These are phyloP conservation scores for Microchrysa polita DNA, from an alignment of 2,888 invertebrate species.

Conservation along the genomic window DNA sequence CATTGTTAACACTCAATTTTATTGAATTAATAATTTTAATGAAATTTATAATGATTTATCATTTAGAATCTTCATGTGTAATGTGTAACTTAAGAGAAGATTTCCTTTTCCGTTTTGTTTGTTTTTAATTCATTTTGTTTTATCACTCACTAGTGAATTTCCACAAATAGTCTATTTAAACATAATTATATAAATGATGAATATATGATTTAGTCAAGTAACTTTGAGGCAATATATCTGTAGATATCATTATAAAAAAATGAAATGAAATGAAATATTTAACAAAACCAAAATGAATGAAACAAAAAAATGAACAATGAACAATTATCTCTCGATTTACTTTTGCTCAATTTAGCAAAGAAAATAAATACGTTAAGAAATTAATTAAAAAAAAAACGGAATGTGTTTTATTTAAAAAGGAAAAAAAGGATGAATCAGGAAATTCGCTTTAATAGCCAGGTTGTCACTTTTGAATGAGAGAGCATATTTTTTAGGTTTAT, in stretches of 20 bases:
- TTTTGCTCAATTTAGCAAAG: conserved; percentile 64
- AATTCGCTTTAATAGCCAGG: no score
- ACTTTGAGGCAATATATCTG: conserved; percentile 51
- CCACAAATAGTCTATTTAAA: no score
- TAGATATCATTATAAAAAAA: conserved; percentile 52
- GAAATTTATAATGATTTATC: no score
- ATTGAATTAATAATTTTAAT: no score
- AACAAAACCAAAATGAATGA: conserved; percentile 43
- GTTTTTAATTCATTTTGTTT: no score
- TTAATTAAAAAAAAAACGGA: conserved; percentile 48
- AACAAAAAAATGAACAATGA: conserved; percentile 46
- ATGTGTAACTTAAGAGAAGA: no score
- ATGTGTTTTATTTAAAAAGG: conserved; percentile 47
- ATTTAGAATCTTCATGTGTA: no score
- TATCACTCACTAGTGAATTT: not conserved
- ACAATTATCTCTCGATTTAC: conserved; percentile 54
- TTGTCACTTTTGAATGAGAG: no score
- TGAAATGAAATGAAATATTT: conserved; percentile 46
- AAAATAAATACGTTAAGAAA: conserved; percentile 62
- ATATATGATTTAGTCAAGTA: conserved; percentile 35
- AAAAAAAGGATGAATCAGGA: no score
- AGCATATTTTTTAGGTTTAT: no score
- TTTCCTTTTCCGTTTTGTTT: no score
- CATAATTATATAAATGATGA: not conserved
- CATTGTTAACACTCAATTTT: no score